Conservation (phyloP, 2,797 vertebrate genomes). For the Malurus leucopterus region DNA sequence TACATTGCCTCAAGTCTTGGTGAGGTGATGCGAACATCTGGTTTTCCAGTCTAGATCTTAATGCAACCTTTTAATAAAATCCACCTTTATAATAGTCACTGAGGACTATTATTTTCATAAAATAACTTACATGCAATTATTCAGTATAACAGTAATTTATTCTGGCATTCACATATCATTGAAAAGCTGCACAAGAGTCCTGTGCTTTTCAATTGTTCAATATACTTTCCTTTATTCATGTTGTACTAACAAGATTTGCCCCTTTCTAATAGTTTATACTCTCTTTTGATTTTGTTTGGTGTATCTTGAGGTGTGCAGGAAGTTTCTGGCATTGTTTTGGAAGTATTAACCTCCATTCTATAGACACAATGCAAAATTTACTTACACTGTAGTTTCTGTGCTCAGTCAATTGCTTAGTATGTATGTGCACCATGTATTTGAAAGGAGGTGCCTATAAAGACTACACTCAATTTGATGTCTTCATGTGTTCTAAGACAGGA, state of each 20-base stretch:
- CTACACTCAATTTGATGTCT: not conserved
- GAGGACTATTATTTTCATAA: not conserved
- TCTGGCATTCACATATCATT: not conserved
- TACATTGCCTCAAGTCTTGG: not conserved
- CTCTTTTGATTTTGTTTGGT: not conserved
- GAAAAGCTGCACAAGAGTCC: not conserved
- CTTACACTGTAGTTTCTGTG: not conserved
- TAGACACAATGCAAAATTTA: not conserved
- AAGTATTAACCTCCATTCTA: not conserved
- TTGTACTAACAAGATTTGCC: not conserved
- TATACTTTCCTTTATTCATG: not conserved
- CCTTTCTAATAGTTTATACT: not conserved
- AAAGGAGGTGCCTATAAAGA: not conserved
- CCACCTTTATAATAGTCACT: not conserved
- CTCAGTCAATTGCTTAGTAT: not conserved
- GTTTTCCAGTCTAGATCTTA: not conserved
- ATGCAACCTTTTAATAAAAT: conserved; percentile 10
- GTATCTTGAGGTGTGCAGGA: not conserved
- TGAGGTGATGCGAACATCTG: conserved; percentile 1
- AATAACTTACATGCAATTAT: not conserved
- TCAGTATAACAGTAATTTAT: not conserved
- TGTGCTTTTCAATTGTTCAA: not conserved
- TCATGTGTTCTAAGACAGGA: not conserved
- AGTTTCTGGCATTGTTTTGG: not conserved
- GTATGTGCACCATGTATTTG: not conserved